Evolutionary conservation across 2,113 vertebrate genomes (phyloP).

Genomic region (Aix galericulata): DNA sequence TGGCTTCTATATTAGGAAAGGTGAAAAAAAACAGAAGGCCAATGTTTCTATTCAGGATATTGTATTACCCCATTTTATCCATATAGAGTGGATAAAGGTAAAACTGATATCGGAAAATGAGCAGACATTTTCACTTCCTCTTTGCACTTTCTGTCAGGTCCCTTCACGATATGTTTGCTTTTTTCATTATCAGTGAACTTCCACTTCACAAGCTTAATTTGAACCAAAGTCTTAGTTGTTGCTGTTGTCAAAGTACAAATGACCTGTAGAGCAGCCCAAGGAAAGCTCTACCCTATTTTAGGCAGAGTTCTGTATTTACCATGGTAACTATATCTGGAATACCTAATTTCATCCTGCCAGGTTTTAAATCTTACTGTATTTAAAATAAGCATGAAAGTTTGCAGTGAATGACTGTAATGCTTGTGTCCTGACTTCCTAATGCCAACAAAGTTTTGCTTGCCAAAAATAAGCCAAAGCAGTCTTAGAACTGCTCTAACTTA

Average conservation of each 20-base stretch:
- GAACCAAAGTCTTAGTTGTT: background rate
- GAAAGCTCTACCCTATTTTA: background rate
- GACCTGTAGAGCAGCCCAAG: rapidly evolving
- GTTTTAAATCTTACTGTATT: background rate
- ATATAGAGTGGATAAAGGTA: background rate
- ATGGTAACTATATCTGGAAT: background rate
- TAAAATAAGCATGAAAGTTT: background rate
- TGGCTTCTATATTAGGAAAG: background rate
- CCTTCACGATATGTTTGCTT: background rate
- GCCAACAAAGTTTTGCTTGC: background rate
- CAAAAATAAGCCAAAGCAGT: background rate
- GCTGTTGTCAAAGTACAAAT: background rate
- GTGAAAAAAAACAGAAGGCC: background rate
- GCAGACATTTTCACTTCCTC: background rate
- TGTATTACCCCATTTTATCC: background rate
- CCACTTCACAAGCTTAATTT: background rate
- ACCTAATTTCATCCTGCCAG: background rate
- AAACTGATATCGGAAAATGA: background rate
- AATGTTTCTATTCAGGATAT: background rate
- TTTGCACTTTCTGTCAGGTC: background rate
- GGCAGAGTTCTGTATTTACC: background rate
- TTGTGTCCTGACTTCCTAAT: background rate
- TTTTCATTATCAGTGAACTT: background rate
- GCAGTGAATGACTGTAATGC: background rate
- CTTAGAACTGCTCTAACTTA: background rate